Percentiles rank a stretch among this genome's conserved stretches.
phyloP scores from a whole-genome alignment of 2,797 vertebrate species.

The Aeoliscus strigatus region DNA sequence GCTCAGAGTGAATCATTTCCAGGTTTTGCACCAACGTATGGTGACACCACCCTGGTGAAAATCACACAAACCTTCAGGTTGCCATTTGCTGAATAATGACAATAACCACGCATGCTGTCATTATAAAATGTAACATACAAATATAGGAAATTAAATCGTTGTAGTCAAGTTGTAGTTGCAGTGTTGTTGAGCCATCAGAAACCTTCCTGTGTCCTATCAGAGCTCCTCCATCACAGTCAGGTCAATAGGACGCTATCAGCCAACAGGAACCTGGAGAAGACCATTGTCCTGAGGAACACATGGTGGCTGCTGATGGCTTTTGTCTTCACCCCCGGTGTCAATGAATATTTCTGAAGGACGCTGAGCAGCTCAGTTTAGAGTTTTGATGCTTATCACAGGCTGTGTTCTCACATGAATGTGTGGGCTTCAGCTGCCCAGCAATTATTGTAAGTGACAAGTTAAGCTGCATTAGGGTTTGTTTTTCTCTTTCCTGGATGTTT shows the following conservation, averaged over 20 bases:
- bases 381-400: constrained; percentile 35
- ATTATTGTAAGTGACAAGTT: constrained; percentile 26
- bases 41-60: no score
- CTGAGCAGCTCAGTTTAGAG: constrained; percentile 20
- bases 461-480: constrained; percentile 3
- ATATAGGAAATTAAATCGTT: constrained; percentile 2
- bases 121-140: no score
- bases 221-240: constrained; percentile 40
- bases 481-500: constrained; percentile 7
- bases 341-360: constrained; percentile 31
- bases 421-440: constrained; percentile 5
- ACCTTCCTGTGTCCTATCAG: constrained; percentile 68
- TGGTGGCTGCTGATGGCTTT: constrained; percentile 57
- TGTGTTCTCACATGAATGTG: constrained; percentile 25
- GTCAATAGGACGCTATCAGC: constrained; percentile 58
- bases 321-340: constrained; percentile 21
- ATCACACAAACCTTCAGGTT: no score
- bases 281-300: constrained; percentile 60
- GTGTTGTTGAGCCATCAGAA: constrained; percentile 19
- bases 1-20: no score
- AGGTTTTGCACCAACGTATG: no score
- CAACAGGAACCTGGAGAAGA: constrained; percentile 64
- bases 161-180: constrained; percentile 29
- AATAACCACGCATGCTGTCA: no score
- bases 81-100: no score